These are phyloP conservation scores for Hystrix brachyura DNA, from an alignment of 2,113 vertebrate genomes.

Conservation along the genomic window DNA sequence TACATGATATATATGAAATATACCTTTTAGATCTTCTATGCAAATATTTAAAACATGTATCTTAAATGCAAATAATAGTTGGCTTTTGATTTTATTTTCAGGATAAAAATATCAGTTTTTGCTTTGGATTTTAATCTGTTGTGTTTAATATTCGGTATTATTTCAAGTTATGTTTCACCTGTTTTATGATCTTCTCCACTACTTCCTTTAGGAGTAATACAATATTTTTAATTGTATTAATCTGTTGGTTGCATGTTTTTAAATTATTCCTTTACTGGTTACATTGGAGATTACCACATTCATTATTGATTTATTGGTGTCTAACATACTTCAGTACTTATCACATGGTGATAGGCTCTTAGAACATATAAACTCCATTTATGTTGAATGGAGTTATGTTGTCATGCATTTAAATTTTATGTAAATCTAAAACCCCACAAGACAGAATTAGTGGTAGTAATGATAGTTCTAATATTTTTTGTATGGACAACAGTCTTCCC, in stretches of 20 bases:
- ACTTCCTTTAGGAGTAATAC: background rate
- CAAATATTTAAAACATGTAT: background rate
- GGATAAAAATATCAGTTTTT: conserved; percentile 27
- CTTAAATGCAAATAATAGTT: background rate
- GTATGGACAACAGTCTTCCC: background rate
- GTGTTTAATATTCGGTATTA: background rate
- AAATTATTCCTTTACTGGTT: background rate
- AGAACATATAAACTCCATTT: background rate
- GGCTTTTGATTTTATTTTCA: conserved; percentile 33
- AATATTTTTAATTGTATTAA: background rate
- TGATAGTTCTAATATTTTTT: background rate
- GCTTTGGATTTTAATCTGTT: background rate
- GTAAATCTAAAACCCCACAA: background rate
- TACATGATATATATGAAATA: background rate
- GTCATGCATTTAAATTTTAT: background rate
- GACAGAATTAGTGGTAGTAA: background rate
- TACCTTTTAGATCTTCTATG: background rate
- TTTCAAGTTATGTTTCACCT: background rate
- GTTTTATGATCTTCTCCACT: background rate
- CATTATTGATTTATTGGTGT: background rate
- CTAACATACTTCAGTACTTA: background rate
- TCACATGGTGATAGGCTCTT: background rate
- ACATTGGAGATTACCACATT: background rate
- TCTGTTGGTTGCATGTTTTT: background rate
- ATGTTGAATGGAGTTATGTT: background rate